Evolutionary conservation across 2,797 vertebrate species (phyloP).

Genomic region (Yasuhikotakia modesta): DNA sequence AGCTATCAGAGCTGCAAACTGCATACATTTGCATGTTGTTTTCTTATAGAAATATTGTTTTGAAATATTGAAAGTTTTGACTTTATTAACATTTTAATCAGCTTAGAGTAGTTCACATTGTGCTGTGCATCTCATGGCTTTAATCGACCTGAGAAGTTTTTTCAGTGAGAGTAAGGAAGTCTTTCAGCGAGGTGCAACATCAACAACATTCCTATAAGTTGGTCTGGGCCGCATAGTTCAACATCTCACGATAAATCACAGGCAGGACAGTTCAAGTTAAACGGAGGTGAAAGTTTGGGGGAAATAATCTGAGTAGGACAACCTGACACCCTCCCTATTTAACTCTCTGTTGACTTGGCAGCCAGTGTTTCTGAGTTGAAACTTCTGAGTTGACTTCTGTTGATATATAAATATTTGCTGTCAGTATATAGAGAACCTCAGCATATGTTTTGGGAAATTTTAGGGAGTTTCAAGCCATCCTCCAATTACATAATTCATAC

Average conservation of each 20-base stretch:
- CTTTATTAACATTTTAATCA: not conserved
- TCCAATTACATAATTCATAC: not conserved
- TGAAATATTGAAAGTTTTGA: not conserved
- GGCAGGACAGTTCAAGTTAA: slow-evolving; percentile 57
- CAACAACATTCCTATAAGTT: slow-evolving; percentile 59
- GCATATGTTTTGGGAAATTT: not conserved
- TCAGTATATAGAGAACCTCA: not conserved
- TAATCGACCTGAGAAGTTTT: slow-evolving; percentile 5
- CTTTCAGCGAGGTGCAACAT: slow-evolving; percentile 52
- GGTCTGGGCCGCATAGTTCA: slow-evolving; percentile 50
- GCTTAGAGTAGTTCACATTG: not conserved
- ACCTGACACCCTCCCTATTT: slow-evolving; percentile 39
- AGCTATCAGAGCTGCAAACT: not conserved
- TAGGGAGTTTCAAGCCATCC: not conserved
- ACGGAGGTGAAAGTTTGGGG: slow-evolving; percentile 55
- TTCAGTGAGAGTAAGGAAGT: slow-evolving; percentile 40
- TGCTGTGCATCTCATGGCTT: slow-evolving; percentile 10
- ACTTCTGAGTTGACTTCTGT: slow-evolving; percentile 2
- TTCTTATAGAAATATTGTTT: not conserved
- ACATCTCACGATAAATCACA: slow-evolving; percentile 57
- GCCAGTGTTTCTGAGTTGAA: slow-evolving; percentile 18
- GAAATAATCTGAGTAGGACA: slow-evolving; percentile 55
- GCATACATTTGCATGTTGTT: not conserved
- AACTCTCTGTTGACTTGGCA: slow-evolving; percentile 30
- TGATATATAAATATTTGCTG: not conserved